Evolutionary conservation across 2,888 invertebrate species (phyloP), one percentile per base, ranked within the genome.

Genomic region (Tetranychus piercei): DNA sequence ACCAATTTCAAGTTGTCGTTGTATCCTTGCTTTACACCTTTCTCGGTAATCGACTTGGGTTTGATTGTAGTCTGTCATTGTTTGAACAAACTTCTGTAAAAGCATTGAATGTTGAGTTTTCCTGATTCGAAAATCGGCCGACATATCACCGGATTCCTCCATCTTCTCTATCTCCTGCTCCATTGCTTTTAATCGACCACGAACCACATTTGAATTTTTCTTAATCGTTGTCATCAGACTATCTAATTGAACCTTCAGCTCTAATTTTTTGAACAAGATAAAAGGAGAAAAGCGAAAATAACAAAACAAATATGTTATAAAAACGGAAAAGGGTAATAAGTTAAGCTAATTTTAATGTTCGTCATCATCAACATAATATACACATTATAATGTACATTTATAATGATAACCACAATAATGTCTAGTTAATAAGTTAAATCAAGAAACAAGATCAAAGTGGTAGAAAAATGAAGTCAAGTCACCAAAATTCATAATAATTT

Each of bases 161-260:
- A 73, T 73, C 43, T 73, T 73, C 44, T 73, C 65, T 34, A 66
- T 75, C 20, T 75, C 72, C 9, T 73, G 75, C 15, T 73, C 72
- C 80, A 87, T 84, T 92, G 92, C 90, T 89, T 96, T 96, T 88
- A 96, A 91, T 87, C 95, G 96, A 85, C 92, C 92, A 86, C 96
- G 89, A 82, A 99, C 99, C 90, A 95, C 96, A 87, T 99, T 99
- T 85, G 99, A 97, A 85, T 94, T 95, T 89, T 96, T 95, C 89
- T 99, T 99, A 83, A 99, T 97, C 84, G 97, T 96, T 82, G 95
- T 94, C 99, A 99, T 99, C 82, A 97, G 88, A 87, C 99, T 97
- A 87, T 99, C 99, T 84, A 99, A 86, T 86, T 99, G 97, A 86
- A 97, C 96, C 87, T 99, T 99, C 85, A 95, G 94, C 87, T 96